phyloP scores from a whole-genome alignment of 2,888 invertebrate genomes.

The Fabriciana adippe region DNA sequence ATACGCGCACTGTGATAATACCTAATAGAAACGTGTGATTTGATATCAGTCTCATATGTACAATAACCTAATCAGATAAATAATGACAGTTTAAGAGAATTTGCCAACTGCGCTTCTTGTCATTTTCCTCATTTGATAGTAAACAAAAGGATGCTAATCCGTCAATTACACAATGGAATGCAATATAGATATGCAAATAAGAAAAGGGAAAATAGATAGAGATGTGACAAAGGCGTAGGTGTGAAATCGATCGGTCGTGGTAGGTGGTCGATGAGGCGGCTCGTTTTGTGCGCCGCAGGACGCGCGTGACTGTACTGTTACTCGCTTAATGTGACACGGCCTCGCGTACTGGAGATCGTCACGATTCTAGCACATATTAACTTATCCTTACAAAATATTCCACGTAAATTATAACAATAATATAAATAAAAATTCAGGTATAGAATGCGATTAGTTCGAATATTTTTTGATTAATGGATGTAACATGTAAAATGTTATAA shows the following conservation, averaged over 20 bases:
- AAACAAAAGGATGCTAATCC: constrained; percentile 45
- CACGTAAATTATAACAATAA: background rate
- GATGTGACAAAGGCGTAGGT: constrained; percentile 54
- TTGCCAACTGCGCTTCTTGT: constrained; percentile 18
- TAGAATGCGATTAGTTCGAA: too few relatives aligned
- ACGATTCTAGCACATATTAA: constrained; percentile 49
- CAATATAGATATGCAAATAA: constrained; percentile 60
- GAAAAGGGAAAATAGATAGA: constrained; percentile 63
- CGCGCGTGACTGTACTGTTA: constrained; percentile 65
- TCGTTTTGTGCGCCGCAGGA: constrained; percentile 53
- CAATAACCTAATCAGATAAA: constrained; percentile 9
- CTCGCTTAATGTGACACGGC: constrained; percentile 58
- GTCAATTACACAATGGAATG: constrained; percentile 42
- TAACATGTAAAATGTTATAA: too few relatives aligned
- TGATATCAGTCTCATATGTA: background rate
- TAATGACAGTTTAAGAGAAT: constrained; percentile 18
- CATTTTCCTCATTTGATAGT: constrained; percentile 17
- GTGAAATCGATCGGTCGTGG: constrained; percentile 70
- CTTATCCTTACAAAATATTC: constrained; percentile 9
- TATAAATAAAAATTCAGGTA: background rate
- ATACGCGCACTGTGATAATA: too few relatives aligned
- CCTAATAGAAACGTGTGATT: background rate
- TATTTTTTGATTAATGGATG: too few relatives aligned
- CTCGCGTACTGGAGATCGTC: constrained; percentile 58
- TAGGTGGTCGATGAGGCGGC: constrained; percentile 57